Base-by-base conservation (phyloP, 2,797 vertebrate species). In the Notamacropus eugenii region DNA sequence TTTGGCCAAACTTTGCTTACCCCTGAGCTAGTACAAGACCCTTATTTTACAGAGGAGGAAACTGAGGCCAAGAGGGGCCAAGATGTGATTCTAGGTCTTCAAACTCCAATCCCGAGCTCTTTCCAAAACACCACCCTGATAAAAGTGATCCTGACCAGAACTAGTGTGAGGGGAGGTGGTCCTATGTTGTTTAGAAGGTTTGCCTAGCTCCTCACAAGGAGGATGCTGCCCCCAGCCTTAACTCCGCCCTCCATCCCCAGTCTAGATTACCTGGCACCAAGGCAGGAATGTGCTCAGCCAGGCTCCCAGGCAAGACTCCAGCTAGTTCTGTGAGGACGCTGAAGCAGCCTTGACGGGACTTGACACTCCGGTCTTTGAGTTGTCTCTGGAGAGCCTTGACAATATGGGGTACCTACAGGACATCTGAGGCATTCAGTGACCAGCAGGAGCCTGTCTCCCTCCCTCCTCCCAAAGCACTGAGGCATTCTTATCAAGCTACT, bases 331-430 rank as follows among this genome's bases (percentile, higher is more conserved):
- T 99, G 96, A 99, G 99, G 57, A 99, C 99, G 95, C 98, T 98
- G 98, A 99, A 99, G 98, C 99, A 99, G 59, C 99, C 99, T 98
- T 99, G 99, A 57, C 99, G 99, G 19, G 99, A 99, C 96, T 99
- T 99, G 94, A 99, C 93, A 92, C 99, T 99, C 97, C 99, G 99
- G 87, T 99, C 99, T 97, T 99, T 99, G 67, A 99, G 98, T 97
- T 99, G 99, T 96, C 98, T 99, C 97, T 99, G 99, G 93, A 99
- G 98, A 96, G 99, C 99, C 98, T 99, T 99, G 96, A 99, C 97
- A 22, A 99, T 99, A 54, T 95, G 98, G 0, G 99, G 99, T 82
- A 99, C 99, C 99, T 99, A 98, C 50, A 94, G 92, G 93, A 31
- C 90, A 59, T 90, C 10, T 22, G 22, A 22, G 67, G 40, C 0